phyloP scores from a whole-genome alignment of 2,113 vertebrate genomes.

The Elachura formosa region DNA sequence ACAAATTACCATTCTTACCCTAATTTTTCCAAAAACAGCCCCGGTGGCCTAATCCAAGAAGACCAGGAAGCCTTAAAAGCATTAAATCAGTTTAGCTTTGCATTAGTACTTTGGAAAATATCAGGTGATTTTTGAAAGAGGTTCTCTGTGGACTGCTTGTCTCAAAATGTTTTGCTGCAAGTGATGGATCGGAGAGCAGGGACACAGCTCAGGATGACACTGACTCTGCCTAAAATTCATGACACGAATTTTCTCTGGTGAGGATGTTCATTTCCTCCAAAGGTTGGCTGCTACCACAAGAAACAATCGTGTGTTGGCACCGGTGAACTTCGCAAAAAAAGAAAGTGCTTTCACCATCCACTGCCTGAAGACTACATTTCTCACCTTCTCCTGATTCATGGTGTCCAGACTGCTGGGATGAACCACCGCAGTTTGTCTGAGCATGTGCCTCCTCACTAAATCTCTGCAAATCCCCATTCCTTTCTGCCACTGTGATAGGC shows the following conservation, averaged over 20 bases:
- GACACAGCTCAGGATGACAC: neutral
- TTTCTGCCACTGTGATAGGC: no score
- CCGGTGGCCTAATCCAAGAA: neutral
- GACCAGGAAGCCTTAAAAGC: neutral
- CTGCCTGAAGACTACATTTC: neutral
- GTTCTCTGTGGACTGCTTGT: neutral
- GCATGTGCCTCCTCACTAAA: neutral
- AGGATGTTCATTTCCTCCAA: neutral
- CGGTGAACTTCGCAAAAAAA: neutral
- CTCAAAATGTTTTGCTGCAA: neutral
- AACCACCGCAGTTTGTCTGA: neutral
- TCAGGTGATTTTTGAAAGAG: neutral
- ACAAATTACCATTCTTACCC: neutral
- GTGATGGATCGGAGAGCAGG: neutral
- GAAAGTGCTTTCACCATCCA: neutral
- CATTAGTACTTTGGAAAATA: neutral
- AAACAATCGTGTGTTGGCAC: neutral
- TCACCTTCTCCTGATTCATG: neutral
- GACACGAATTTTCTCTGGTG: neutral
- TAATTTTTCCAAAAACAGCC: neutral
- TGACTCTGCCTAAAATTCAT: neutral
- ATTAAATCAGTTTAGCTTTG: neutral
- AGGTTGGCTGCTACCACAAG: neutral
- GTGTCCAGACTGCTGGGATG: neutral
- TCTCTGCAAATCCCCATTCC: neutral